A percentile compares a stretch with the other conserved stretches of the same genome.
Conservation (phyloP, 2,797 vertebrate species). For the Salarias fasciatus region DNA sequence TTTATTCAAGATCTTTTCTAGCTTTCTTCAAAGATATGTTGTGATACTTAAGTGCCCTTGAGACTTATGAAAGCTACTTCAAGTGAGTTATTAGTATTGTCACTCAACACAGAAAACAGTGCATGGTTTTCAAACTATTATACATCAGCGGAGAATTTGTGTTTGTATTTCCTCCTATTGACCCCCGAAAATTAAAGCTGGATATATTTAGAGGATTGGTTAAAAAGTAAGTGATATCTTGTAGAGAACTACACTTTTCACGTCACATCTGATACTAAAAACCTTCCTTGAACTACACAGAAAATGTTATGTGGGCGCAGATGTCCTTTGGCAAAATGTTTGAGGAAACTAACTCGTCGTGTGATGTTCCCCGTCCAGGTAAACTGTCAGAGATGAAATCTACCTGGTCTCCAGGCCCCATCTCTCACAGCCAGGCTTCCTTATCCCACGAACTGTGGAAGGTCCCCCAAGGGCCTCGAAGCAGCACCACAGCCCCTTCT, state of each 20-base stretch:
- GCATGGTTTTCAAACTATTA: too few relatives aligned
- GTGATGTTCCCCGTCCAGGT: conserved; percentile 74
- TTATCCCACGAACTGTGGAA: conserved; percentile 98
- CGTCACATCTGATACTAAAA: too few relatives aligned
- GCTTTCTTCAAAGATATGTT: too few relatives aligned
- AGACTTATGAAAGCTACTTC: neutral
- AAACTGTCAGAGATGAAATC: conserved; percentile 97
- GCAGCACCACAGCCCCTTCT: conserved; percentile 90
- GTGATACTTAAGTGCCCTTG: neutral
- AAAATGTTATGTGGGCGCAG: conserved; percentile 8
- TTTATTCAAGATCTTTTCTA: too few relatives aligned
- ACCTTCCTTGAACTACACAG: too few relatives aligned
- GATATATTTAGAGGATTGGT: too few relatives aligned
- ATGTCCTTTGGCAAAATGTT: neutral
- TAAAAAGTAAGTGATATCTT: too few relatives aligned
- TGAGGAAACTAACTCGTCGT: conserved; percentile 4
- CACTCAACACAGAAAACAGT: too few relatives aligned
- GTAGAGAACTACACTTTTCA: neutral
- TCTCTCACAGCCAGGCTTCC: conserved; percentile 93
- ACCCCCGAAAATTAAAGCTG: too few relatives aligned
- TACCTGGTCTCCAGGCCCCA: conserved; percentile 95
- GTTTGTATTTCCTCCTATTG: too few relatives aligned
- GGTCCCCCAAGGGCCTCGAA: conserved; percentile 87
- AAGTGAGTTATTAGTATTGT: too few relatives aligned
- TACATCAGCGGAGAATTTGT: too few relatives aligned